These are phyloP conservation scores for Liodrosophila aerea DNA, from an alignment of 2,888 invertebrate genomes.

Conservation along the genomic window DNA sequence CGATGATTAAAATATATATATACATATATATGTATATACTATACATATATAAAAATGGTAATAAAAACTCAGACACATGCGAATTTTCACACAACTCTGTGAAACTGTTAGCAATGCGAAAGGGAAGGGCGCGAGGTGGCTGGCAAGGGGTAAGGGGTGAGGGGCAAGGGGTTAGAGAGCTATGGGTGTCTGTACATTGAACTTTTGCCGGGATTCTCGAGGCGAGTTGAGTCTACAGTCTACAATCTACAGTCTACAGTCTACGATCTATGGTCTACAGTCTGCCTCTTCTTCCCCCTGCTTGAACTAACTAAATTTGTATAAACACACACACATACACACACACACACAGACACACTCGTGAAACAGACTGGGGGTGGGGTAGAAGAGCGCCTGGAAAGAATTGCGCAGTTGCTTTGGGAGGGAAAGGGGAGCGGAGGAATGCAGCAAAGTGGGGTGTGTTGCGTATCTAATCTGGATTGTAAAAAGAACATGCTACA, in stretches of 20 bases:
- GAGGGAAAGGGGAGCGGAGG: neutral
- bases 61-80: too few relatives aligned
- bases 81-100: constrained; percentile 61
- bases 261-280: constrained; percentile 1
- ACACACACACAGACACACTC: too few relatives aligned
- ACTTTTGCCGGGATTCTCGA: constrained; percentile 35
- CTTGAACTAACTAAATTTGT: too few relatives aligned
- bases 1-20: too few relatives aligned
- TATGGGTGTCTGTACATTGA: constrained; percentile 56
- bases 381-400: neutral
- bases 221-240: neutral
- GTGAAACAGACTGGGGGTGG: constrained; percentile 12
- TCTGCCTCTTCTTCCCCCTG: neutral
- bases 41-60: neutral
- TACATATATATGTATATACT: neutral
- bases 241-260: neutral
- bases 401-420: neutral
- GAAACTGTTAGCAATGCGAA: constrained; percentile 29
- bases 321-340: too few relatives aligned
- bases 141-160: too few relatives aligned
- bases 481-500: constrained; percentile 42
- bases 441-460: neutral
- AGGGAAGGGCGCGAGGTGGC: neutral
- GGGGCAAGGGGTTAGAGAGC: too few relatives aligned
- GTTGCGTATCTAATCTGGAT: constrained; percentile 57